These are phyloP conservation scores for Myocastor coypus DNA, from an alignment of 2,113 vertebrate genomes.

Conservation along the genomic window DNA sequence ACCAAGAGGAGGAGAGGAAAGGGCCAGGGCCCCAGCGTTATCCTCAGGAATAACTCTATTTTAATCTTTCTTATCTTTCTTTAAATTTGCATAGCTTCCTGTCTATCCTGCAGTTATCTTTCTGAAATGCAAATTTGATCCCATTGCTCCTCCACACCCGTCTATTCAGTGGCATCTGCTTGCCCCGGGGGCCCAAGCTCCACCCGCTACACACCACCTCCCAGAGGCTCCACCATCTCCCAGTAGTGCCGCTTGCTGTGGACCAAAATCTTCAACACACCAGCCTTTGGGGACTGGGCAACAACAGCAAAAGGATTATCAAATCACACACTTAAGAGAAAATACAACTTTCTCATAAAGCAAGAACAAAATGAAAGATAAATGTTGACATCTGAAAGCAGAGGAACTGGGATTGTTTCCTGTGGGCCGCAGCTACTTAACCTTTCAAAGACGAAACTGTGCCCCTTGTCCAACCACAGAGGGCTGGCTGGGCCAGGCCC, in stretches of 20 bases:
- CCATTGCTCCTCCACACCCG: neutral
- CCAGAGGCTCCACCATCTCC: neutral
- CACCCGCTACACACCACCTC: neutral
- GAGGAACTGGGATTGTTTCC: neutral
- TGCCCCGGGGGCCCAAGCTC: neutral
- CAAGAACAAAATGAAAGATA: neutral
- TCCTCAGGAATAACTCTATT: neutral
- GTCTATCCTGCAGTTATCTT: neutral
- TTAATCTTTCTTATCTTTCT: neutral
- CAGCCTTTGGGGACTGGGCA: neutral
- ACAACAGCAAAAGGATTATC: neutral
- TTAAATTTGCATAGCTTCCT: neutral
- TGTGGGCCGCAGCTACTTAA: neutral
- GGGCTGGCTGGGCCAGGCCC: too few relatives aligned
- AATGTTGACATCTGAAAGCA: neutral
- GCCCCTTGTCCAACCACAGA: too few relatives aligned
- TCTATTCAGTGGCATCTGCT: too few relatives aligned
- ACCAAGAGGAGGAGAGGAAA: neutral
- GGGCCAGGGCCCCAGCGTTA: neutral
- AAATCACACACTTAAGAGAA: neutral
- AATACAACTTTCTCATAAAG: slow-evolving; percentile 2
- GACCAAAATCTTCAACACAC: neutral
- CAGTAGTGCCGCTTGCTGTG: neutral
- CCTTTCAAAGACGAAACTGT: neutral
- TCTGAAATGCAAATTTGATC: neutral